phyloP scores from a whole-genome alignment of 1,140 invertebrate genomes.

The Leptinotarsa defecta region DNA sequence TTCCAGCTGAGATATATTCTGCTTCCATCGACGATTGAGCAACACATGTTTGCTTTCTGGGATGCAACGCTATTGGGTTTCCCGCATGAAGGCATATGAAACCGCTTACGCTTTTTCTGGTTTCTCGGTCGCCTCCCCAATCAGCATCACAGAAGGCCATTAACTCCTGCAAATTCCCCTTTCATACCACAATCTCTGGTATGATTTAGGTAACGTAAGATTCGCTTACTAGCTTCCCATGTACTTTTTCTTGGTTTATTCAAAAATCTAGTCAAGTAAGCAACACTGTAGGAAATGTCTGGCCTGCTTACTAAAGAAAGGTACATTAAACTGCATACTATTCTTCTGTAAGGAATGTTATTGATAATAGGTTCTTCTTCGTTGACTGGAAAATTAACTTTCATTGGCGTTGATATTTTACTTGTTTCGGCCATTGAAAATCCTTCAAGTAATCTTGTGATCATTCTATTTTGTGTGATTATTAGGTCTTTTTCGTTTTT shows the following conservation, averaged over 20 bases:
- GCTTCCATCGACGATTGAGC: slow-evolving; percentile 22
- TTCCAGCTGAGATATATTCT: slow-evolving; percentile 20
- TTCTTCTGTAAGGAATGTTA: slow-evolving; percentile 5
- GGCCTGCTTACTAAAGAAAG: slow-evolving; percentile 16
- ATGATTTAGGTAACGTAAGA: slow-evolving; percentile 19
- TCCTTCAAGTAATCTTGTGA: slow-evolving; percentile 7
- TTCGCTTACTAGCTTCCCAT: slow-evolving; percentile 22
- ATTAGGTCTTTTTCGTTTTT: background rate
- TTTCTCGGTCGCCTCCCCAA: slow-evolving; percentile 9
- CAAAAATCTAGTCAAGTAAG: slow-evolving; percentile 17
- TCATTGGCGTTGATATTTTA: background rate
- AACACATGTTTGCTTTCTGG: slow-evolving; percentile 16
- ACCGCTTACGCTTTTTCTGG: slow-evolving; percentile 6
- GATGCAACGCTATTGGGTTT: slow-evolving; percentile 17
- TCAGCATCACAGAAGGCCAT: slow-evolving; percentile 9
- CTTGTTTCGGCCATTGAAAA: slow-evolving; percentile 10
- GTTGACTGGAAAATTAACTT: slow-evolving; percentile 15
- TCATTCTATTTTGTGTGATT: background rate
- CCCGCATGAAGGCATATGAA: slow-evolving; percentile 19
- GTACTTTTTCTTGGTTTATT: slow-evolving; percentile 10
- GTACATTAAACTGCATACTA: slow-evolving; percentile 10
- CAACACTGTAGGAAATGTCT: slow-evolving; percentile 1
- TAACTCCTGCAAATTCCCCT: background rate
- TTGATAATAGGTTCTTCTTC: slow-evolving; percentile 22
- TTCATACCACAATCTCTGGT: background rate